Evolutionary conservation across 2,113 vertebrate species (phyloP), one percentile per base, ranked within the genome.

Genomic region (Hymenochirus boettgeri): DNA sequence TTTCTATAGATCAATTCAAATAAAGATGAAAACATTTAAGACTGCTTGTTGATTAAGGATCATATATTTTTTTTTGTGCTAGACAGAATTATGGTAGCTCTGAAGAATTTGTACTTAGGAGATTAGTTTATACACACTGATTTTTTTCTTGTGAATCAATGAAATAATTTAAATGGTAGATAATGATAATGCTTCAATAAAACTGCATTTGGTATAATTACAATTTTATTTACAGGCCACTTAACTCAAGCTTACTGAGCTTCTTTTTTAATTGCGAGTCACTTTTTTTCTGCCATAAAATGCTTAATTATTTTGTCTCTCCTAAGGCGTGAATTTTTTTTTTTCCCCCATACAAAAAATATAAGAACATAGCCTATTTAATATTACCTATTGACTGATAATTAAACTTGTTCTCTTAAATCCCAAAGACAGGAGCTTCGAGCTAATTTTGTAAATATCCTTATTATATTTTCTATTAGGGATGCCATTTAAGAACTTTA

Each of bases 161-260:
- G 45, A 72, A n/a, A 74, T 70, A 70, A 73, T 74, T 79, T 73
- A 74, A 31, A 46, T 18, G 54, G 63, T 72, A 22, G 42, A 76
- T 71, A 79, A 76, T 57, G 63, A 76, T 72, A 50, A 63, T 71
- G 46, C 23, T 65, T 78, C 70, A 73, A 59, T 64, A 73, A 73
- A 74, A 65, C 79, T 71, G 29, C 37, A 23, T 70, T 78, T 46
- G 1, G 1, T 65, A 33, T 71, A 72, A 74, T 75, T 70, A 69
- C 64, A 73, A 31, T 72, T 82, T 74, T 62, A 71, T 67, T 65
- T 60, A 67, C 25, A 73, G 69, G 2, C 2, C 61, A 66, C 50
- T 74, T 69, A 73, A 19, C 42, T 71, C 26, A 31, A 21, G n/a
- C 2, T 73, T 48, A 60, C 9, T 42, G 22, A 62, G 29, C 69